These are phyloP conservation scores for Synanthedon tipuliformis DNA, from an alignment of 2,888 invertebrate species.

Conservation along the genomic window DNA sequence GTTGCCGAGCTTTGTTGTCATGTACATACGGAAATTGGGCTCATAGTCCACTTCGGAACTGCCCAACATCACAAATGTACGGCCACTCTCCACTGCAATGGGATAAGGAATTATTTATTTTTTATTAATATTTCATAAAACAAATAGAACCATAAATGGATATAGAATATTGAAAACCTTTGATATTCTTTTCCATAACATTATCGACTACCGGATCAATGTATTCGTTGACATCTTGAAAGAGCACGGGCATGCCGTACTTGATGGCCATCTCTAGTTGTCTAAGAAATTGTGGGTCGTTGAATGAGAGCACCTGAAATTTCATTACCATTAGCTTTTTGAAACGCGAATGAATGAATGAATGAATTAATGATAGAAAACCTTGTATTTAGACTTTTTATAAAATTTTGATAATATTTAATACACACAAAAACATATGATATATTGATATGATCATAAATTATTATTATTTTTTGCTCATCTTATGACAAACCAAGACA, in stretches of 20 bases:
- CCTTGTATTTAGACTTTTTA: too few relatives aligned
- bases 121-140: conserved; percentile 4
- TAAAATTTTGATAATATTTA: too few relatives aligned
- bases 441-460: too few relatives aligned
- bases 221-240: conserved; percentile 92
- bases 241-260: conserved; percentile 88
- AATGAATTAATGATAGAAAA: too few relatives aligned
- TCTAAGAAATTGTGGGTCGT: conserved; percentile 86
- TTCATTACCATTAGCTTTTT: neutral
- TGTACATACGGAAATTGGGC: conserved; percentile 86
- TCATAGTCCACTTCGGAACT: conserved; percentile 93
- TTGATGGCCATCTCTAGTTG: conserved; percentile 90
- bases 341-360: too few relatives aligned
- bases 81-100: conserved; percentile 71
- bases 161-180: conserved; percentile 53
- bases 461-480: too few relatives aligned
- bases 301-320: conserved; percentile 76
- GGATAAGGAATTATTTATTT: neutral
- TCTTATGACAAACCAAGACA: too few relatives aligned
- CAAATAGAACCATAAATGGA: neutral
- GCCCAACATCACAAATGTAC: conserved; percentile 86
- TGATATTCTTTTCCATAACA: conserved; percentile 86
- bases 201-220: conserved; percentile 93
- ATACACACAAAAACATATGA: too few relatives aligned
- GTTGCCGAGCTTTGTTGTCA: conserved; percentile 91